Evolutionary conservation across 2,888 invertebrate genomes (phyloP).

Genomic region (Cactoblastis cactorum): DNA sequence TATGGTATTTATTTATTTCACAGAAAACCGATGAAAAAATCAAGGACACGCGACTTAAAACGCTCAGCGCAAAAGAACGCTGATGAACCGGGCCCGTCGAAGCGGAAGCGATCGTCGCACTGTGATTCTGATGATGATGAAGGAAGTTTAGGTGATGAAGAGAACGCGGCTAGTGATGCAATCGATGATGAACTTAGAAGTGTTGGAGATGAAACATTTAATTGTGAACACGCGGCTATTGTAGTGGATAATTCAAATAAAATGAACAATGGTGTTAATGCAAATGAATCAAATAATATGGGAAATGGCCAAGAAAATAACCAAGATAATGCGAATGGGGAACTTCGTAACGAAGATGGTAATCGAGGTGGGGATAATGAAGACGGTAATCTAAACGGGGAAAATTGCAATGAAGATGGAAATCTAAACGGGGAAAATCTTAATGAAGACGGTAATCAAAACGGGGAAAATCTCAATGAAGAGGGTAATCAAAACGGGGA

Average conservation of each 20-base stretch:
- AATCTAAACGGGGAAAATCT: background rate
- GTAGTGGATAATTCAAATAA: background rate
- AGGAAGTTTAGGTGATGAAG: too few relatives aligned
- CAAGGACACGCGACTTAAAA: background rate
- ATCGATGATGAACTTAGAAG: background rate
- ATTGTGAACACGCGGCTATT: too few relatives aligned
- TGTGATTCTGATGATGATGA: background rate
- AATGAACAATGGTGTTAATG: background rate
- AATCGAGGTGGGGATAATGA: conserved; percentile 7
- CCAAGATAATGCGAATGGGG: background rate
- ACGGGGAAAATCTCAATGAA: background rate
- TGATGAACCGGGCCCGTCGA: background rate
- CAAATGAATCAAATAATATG: background rate
- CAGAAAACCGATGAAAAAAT: too few relatives aligned
- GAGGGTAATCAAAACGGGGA: background rate
- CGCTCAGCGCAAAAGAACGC: background rate
- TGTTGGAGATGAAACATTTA: background rate
- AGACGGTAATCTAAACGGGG: background rate
- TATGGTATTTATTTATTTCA: too few relatives aligned
- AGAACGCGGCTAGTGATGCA: background rate
- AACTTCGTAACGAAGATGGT: background rate
- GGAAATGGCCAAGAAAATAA: background rate
- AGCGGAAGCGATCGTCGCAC: background rate
- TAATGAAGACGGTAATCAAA: background rate
- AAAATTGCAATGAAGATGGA: background rate